Evolutionary conservation across 1,140 invertebrate genomes (phyloP).

Genomic region (Portunus trituberculatus): DNA sequence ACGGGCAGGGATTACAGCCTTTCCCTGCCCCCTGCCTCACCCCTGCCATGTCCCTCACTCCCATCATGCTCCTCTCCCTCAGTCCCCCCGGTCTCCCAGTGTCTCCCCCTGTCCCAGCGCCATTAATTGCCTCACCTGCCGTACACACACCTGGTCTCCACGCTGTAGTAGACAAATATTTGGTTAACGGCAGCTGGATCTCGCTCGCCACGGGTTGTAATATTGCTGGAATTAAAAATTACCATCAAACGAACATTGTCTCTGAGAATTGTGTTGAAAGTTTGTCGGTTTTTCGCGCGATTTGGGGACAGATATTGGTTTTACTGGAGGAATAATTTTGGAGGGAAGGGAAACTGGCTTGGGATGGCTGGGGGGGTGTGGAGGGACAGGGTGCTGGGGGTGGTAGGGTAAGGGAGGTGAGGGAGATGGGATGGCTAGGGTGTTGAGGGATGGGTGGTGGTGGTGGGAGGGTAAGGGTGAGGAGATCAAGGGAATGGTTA

Average conservation of each 20-base stretch:
- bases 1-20: too few relatives aligned
- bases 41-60: background rate
- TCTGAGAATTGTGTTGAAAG: background rate
- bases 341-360: background rate
- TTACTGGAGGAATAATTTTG: background rate
- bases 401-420: background rate
- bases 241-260: background rate
- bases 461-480: background rate
- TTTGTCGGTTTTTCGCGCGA: background rate
- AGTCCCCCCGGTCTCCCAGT: background rate
- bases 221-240: background rate
- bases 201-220: background rate
- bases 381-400: background rate
- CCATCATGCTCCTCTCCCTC: background rate
- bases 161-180: background rate
- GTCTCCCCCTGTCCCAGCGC: background rate
- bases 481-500: background rate
- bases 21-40: background rate
- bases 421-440: background rate
- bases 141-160: background rate
- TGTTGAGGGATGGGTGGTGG: background rate
- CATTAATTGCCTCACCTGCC: conserved; percentile 12
- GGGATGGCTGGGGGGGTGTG: background rate
- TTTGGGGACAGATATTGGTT: background rate
- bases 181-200: background rate